A percentile compares a stretch with the other conserved stretches of the same genome.
These are phyloP conservation scores for Phenacoccus solenopsis DNA, from an alignment of 1,140 invertebrate species.

Conservation along the genomic window DNA sequence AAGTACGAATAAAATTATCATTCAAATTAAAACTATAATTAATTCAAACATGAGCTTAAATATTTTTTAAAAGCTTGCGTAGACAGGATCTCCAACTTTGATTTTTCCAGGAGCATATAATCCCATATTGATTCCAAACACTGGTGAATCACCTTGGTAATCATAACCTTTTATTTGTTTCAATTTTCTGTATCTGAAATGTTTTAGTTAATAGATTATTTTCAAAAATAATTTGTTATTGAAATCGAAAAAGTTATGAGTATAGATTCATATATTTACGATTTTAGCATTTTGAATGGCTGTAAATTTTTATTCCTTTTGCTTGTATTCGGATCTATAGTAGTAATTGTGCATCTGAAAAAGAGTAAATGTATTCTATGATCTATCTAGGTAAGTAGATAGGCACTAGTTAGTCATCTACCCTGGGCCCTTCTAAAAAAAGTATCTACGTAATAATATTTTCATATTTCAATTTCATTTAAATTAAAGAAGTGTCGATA, in stretches of 20 bases:
- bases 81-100: constrained; percentile 34
- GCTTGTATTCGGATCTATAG: constrained; percentile 42
- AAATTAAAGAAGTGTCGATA: too few relatives aligned
- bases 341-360: constrained; percentile 43
- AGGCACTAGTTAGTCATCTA: too few relatives aligned
- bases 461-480: too few relatives aligned
- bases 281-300: constrained; percentile 42
- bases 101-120: constrained; percentile 30
- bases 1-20: too few relatives aligned
- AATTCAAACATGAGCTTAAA: too few relatives aligned
- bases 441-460: too few relatives aligned
- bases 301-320: constrained; percentile 38
- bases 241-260: background rate
- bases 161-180: constrained; percentile 30
- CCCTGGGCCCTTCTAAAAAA: too few relatives aligned
- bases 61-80: constrained; percentile 21
- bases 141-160: constrained; percentile 31
- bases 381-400: too few relatives aligned
- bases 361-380: too few relatives aligned
- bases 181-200: constrained; percentile 34
- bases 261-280: constrained; percentile 27
- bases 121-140: constrained; percentile 36
- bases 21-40: too few relatives aligned
- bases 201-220: constrained; percentile 21
- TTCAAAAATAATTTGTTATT: background rate